Evolutionary conservation across 2,113 vertebrate species (phyloP), one percentile per base, ranked within the genome.

Genomic region (Narcine bancroftii): DNA sequence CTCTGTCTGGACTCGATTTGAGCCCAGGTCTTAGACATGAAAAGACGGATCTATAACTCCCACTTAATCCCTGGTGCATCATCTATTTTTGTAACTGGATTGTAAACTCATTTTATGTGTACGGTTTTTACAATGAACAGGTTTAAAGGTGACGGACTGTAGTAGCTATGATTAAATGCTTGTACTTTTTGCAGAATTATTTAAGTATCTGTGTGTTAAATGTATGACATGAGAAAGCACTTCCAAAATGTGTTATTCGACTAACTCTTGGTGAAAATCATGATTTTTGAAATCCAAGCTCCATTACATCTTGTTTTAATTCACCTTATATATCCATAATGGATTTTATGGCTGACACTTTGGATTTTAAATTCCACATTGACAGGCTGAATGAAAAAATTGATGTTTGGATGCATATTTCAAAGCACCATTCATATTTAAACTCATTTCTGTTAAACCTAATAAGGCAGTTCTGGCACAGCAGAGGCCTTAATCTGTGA

Each of bases 1-100:
- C 72, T 60, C 81, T 33, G 63, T 91, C 89, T 91, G 89, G 89
- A 65, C 89, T 91, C 24, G 65, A 91, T 21, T 91, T 91, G 89
- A 91, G 65, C 26, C 89, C 26, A 47, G 65, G 42, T 45, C 89
- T 10, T 47, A 91, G 89, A 91, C 89, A 91, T 42, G 42, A 45
- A 42, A 89, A 91, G 65, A 69, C 39, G 33, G 89, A 9, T 2
- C 65, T 33, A 24, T 69, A 69, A 47, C 89, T 91, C 89, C 65
- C 42, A 91, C 89, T 33, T 71, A 91, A 91, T 91, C 89, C 65
- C 89, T 71, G 10, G 39, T 47, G 63, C 65, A 91, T 69, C 63
- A 69, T 71, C 89, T 47, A 91, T 91, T 91, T 66, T 47, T 89
- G 85, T 89, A 47, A 33, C 63, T 15, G 89, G 1, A 33, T 29